A percentile compares a stretch with the other conserved stretches of the same genome.
Conservation (phyloP, 1,140 invertebrate species). For the Papilio dardanus region DNA sequence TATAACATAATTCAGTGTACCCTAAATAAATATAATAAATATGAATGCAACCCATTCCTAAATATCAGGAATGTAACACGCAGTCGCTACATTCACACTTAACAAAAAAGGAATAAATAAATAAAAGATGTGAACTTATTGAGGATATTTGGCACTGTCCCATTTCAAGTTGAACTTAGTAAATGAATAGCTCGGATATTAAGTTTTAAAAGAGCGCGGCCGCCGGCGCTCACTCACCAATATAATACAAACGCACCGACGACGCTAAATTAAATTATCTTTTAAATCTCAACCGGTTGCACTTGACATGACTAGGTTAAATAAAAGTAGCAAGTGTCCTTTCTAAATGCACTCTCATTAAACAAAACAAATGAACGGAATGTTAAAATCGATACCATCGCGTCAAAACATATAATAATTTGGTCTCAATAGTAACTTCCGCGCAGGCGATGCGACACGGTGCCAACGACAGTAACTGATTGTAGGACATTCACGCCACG, state of each 20-base stretch:
- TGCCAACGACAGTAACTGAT: constrained; percentile 66
- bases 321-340: constrained; percentile 77
- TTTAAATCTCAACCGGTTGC: constrained; percentile 79
- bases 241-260: constrained; percentile 71
- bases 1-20: constrained; percentile 73
- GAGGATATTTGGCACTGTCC: constrained; percentile 81
- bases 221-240: constrained; percentile 58
- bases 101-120: constrained; percentile 71
- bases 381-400: constrained; percentile 82
- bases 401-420: constrained; percentile 80
- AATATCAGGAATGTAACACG: constrained; percentile 83
- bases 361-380: constrained; percentile 74
- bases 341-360: constrained; percentile 70
- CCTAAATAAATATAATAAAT: constrained; percentile 82
- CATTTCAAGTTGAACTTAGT: constrained; percentile 66
- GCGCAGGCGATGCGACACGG: constrained; percentile 61
- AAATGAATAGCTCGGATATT: constrained; percentile 63
- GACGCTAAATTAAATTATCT: constrained; percentile 58
- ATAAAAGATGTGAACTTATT: constrained; percentile 74
- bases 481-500: constrained; percentile 71
- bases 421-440: constrained; percentile 81
- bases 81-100: constrained; percentile 81
- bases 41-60: constrained; percentile 83
- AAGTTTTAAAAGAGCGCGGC: constrained; percentile 40
- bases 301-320: constrained; percentile 80